Evolutionary conservation across 2,797 vertebrate genomes (phyloP), one percentile per base, ranked within the genome.

Genomic region (Mastacembelus armatus): DNA sequence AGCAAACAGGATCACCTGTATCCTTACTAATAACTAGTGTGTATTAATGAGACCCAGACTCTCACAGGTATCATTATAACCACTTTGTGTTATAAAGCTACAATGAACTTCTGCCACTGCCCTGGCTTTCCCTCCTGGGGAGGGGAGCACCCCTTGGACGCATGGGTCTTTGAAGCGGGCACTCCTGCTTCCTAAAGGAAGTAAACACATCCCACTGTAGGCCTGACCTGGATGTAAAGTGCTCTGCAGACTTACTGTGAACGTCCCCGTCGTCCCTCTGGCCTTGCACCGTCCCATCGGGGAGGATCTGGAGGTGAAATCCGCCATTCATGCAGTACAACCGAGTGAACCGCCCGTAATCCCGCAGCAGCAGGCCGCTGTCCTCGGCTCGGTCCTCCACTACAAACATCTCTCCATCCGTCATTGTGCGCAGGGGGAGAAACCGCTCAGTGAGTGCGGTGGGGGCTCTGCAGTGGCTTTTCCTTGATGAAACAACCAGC

Each of bases 241-340:
- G 66, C 39, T 49, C 29, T 29, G 80, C 69, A 15, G 51, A 39
- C 95, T 96, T 92, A 99, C 98, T 94, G 92, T 97, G 91, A 39
- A 49, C 63, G 84, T 97, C 96, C 29, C 85, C 83, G 27, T 94
- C 93, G 51, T 97, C 95, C 85, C 93, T 91, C 33, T 90, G 95
- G 67, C 97, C 97, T 2, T 90, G 94, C 86, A 97, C 96, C 0
- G 91, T 94, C 73, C 97, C 96, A 0, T 98, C 95, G 0, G 94
- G 90, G 11, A 95, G 94, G 84, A 98, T 95, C 61, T 95, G 94
- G 43, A 99, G 88, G 91, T 98, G 97, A 65, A 96, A 83, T 8
- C 97, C 96, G 57, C 96, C 96, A 7, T 96, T 99, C 93, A 93
- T 95, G 88, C 97, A 99, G 89, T 98, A 97, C 4, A 99, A 93